Percentiles rank a stretch among this genome's conserved stretches.
Conservation (phyloP, 1,140 invertebrate species). For the Tetramorium alpestre region DNA sequence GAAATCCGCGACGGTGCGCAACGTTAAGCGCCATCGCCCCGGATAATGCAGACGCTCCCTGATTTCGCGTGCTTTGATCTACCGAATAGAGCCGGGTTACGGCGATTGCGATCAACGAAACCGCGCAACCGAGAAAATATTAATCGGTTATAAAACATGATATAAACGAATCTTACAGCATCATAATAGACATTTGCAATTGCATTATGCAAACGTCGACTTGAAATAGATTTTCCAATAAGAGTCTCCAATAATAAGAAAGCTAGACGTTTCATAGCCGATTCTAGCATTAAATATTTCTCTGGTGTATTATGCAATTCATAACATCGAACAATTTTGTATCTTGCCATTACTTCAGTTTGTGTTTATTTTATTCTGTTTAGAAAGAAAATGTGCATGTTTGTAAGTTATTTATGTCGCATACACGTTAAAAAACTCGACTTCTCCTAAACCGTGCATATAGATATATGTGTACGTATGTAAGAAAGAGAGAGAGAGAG, state of each 20-base stretch:
- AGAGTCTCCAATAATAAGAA: background rate
- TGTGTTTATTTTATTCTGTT: background rate
- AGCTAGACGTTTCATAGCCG: background rate
- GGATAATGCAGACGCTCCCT: slow-evolving; percentile 66
- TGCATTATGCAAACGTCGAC: background rate
- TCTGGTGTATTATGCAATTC: background rate
- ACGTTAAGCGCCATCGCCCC: slow-evolving; percentile 48
- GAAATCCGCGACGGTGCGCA: slow-evolving; percentile 39
- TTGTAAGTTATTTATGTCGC: background rate
- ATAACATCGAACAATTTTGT: background rate
- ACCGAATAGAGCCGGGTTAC: slow-evolving; percentile 18
- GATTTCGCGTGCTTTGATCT: slow-evolving; percentile 72
- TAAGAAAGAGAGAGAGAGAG: background rate
- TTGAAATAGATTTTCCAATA: background rate
- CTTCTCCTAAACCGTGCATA: background rate
- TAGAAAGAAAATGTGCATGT: background rate
- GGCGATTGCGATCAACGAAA: slow-evolving; percentile 18
- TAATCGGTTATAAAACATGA: slow-evolving; percentile 43
- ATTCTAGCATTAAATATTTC: background rate
- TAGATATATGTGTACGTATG: background rate
- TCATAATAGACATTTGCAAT: background rate
- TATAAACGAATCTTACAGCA: slow-evolving; percentile 16
- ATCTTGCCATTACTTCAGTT: background rate
- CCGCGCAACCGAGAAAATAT: slow-evolving; percentile 52
- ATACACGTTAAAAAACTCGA: background rate